Conservation (phyloP, 2,888 invertebrate genomes). For the Galeruca laticollis region DNA sequence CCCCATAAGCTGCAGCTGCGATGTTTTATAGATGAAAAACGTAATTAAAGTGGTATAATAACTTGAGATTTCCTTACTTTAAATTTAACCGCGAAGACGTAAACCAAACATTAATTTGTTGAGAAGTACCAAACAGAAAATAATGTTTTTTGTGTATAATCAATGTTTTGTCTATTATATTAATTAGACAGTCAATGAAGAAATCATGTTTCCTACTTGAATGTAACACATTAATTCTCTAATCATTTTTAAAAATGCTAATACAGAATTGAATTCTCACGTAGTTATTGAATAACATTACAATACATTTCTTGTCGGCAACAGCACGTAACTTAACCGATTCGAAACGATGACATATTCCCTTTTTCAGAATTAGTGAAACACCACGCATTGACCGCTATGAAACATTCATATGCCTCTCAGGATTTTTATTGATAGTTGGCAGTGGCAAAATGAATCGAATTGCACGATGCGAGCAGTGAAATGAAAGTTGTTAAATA, state of each 20-base stretch:
- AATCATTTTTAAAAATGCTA: neutral
- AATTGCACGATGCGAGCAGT: constrained; percentile 42
- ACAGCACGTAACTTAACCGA: constrained; percentile 15
- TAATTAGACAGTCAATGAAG: too few relatives aligned
- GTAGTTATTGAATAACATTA: neutral
- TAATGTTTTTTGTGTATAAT: too few relatives aligned
- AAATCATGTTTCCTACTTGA: neutral
- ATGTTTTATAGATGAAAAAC: too few relatives aligned
- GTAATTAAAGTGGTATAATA: too few relatives aligned
- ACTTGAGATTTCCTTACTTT: too few relatives aligned
- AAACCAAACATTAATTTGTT: too few relatives aligned
- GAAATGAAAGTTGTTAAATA: constrained; percentile 52
- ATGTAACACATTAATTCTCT: neutral
- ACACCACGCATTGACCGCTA: constrained; percentile 37
- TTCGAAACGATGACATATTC: constrained; percentile 36
- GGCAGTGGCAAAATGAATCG: constrained; percentile 44
- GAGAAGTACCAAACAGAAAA: too few relatives aligned
- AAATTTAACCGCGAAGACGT: too few relatives aligned
- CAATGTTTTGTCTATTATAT: too few relatives aligned
- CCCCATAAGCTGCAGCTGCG: too few relatives aligned
- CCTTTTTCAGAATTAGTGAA: constrained; percentile 40
- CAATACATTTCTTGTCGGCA: constrained; percentile 7
- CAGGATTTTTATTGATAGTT: constrained; percentile 23
- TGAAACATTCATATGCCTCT: constrained; percentile 43
- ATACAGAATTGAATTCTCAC: constrained; percentile 2